A percentile compares a stretch with the other conserved stretches of the same genome.
Conservation (phyloP, 2,888 invertebrate species). For the Mellilla xanthometata region DNA sequence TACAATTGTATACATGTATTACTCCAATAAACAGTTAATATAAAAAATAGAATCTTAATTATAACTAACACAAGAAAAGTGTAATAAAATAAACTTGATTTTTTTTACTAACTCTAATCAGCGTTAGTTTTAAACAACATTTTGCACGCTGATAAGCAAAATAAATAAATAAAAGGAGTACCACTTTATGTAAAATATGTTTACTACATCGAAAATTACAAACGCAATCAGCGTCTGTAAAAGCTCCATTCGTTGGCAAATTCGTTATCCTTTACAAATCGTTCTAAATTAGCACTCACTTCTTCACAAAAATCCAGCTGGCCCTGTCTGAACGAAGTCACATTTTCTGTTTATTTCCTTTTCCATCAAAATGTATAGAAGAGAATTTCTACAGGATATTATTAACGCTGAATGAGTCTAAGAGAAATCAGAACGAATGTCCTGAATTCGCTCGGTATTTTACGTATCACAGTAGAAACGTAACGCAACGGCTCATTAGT, state of each 20-base stretch:
- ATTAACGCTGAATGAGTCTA: conserved; percentile 34
- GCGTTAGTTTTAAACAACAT: no score
- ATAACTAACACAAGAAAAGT: no score
- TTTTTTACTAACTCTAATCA: no score
- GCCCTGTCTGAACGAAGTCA: conserved; percentile 36
- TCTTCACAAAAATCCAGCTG: conserved; percentile 40
- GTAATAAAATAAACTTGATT: no score
- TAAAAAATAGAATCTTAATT: no score
- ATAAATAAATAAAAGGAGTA: no score
- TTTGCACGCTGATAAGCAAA: no score
- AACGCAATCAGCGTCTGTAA: conserved; percentile 3
- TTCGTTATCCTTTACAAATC: conserved; percentile 46
- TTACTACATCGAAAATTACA: not conserved
- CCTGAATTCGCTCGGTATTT: conserved; percentile 9
- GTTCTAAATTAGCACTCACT: conserved; percentile 53
- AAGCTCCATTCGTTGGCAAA: conserved; percentile 16
- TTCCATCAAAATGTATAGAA: conserved; percentile 37
- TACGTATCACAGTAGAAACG: not conserved
- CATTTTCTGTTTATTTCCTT: conserved; percentile 44
- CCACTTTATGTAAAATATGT: not conserved
- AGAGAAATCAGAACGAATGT: conserved; percentile 17
- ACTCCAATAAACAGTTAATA: no score
- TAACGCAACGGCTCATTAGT: conserved; percentile 11
- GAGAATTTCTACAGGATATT: conserved; percentile 29
- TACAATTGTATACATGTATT: no score